Conservation (phyloP, 2,797 vertebrate genomes). For the Dipus sagitta region DNA sequence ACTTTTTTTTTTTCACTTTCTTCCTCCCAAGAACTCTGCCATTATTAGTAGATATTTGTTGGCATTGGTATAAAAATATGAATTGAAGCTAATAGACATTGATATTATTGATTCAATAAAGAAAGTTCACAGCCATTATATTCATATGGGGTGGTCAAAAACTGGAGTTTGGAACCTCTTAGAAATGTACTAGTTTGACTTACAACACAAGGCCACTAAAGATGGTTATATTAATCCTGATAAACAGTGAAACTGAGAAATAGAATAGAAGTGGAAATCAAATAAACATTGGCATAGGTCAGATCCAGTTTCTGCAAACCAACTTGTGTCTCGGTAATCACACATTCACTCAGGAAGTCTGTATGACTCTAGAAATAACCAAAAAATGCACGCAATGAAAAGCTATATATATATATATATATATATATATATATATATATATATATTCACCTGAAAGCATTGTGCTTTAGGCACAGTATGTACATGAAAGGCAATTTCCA, state of each 20-base stretch:
- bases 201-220: background rate
- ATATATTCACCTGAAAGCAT: slow-evolving; percentile 1
- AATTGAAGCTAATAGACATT: slow-evolving; percentile 37
- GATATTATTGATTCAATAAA: slow-evolving; percentile 2
- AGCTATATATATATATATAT: background rate
- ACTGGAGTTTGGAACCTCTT: slow-evolving; percentile 12
- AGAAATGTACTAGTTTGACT: slow-evolving; percentile 32
- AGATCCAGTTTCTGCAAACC: slow-evolving; percentile 27
- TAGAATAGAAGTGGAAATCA: slow-evolving; percentile 17
- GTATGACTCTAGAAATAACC: background rate
- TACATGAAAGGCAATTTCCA: background rate
- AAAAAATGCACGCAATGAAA: background rate
- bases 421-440: background rate
- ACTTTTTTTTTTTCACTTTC: background rate
- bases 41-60: slow-evolving; percentile 33
- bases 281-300: background rate
- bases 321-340: background rate
- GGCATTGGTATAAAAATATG: slow-evolving; percentile 39
- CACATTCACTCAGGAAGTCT: background rate
- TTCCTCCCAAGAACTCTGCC: background rate
- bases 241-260: slow-evolving; percentile 21
- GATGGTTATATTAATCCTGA: slow-evolving; percentile 5
- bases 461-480: slow-evolving; percentile 11
- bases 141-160: background rate
- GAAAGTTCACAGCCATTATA: background rate